Base-by-base conservation (phyloP, 2,888 invertebrate genomes). In the Folsomia candida region DNA sequence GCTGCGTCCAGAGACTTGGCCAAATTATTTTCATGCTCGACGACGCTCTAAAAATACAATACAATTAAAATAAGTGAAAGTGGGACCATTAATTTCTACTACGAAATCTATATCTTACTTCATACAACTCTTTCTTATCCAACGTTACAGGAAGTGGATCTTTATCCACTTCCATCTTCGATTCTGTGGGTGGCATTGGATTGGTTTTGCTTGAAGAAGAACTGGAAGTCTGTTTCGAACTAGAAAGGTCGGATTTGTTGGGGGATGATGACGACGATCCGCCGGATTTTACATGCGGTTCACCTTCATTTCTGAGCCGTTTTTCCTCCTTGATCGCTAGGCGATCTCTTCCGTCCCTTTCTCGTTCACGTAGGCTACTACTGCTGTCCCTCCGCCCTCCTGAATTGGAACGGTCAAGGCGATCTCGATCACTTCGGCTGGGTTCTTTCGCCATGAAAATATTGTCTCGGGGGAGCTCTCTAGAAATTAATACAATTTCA, bases 51-150 rank as follows among this genome's bases (percentile, higher is more conserved):
- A 14, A 71, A 74, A 9, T 3, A 63, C 20, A 51, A 28, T 26
- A 54, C 14, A 60, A 64, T 20, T 57, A 67, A 51, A 57, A 20
- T 37, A 18, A 2, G 2, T 18, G 20, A 67, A 61, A 60, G 14
- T 47, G 25, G 1, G 22, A n/a, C n/a, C n/a, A n/a, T n/a, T n/a
- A n/a, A n/a, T n/a, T n/a, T 47, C n/a, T 37, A 51, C 25, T 67
- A 47, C 37, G 22, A 62, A 47, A 47, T 27, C 18, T 47, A 29
- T 1, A 20, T 9, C 60, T 64, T 59, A 78, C 78, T 59, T 78
- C 78, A 67, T 70, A 78, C n/a, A 78, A 25, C 3, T 78, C 76
- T 63, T 75, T 76, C 54, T 75, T 76, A 11, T 58, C 68, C 6
- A 71, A 51, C 14, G 14, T 37, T 37, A 37, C 4, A 37, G 37